These are phyloP conservation scores for Chionodraco myersi DNA, from an alignment of 2,113 vertebrate genomes.

Conservation along the genomic window DNA sequence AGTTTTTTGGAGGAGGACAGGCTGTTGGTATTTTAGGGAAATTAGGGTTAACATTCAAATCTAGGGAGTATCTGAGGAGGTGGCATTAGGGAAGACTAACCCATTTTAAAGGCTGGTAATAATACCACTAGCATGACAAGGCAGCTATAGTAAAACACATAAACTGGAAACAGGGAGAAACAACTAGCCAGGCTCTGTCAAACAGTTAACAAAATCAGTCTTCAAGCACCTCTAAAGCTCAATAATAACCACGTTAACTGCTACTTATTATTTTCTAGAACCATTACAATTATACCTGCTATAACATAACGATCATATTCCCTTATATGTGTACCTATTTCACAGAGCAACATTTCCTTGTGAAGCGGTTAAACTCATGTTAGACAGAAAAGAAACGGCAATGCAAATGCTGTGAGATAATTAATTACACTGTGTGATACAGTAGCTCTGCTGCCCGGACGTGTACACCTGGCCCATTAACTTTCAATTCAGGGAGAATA, in stretches of 20 bases:
- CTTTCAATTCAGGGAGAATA: conserved; percentile 53
- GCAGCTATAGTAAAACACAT: no score
- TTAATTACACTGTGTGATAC: conserved; percentile 59
- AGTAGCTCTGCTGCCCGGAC: conserved; percentile 36
- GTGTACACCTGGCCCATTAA: conserved; percentile 74
- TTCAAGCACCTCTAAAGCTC: conserved; percentile 11
- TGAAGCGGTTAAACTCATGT: conserved; percentile 18
- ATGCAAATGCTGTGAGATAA: conserved; percentile 56
- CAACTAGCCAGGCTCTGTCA: neutral
- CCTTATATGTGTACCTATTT: conserved; percentile 18
- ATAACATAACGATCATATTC: conserved; percentile 28
- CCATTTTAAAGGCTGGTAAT: neutral
- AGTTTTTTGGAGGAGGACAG: no score
- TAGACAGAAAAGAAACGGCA: conserved; percentile 37
- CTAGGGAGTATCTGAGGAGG: neutral
- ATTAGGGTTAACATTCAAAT: neutral
- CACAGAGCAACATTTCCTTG: conserved; percentile 20
- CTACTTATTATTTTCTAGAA: neutral
- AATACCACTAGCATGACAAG: neutral
- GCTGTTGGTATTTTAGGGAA: neutral
- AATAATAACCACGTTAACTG: neutral
- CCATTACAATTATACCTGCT: conserved; percentile 8
- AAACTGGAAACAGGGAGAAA: no score
- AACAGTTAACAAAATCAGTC: conserved; percentile 16
- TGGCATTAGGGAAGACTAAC: neutral